Evolutionary conservation across 2,888 invertebrate species (phyloP).

Genomic region (Selenia dentaria): DNA sequence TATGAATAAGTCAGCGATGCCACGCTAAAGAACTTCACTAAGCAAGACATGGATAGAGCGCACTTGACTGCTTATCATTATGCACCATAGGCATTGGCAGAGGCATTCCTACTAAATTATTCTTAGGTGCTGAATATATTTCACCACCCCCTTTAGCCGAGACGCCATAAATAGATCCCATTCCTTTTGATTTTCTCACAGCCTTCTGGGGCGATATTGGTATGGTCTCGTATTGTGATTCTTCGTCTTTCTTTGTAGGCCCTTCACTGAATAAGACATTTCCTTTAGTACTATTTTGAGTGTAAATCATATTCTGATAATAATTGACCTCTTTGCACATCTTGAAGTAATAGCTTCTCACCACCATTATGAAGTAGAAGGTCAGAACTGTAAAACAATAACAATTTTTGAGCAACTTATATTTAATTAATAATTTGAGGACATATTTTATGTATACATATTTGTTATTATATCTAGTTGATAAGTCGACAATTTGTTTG

Average conservation of each 20-base stretch:
- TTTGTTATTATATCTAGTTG: too few species aligned
- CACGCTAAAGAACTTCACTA: neutral
- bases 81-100: neutral
- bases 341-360: conserved; percentile 10
- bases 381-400: conserved; percentile 6
- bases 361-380: conserved; percentile 7
- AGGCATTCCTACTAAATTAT: neutral
- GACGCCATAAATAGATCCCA: too few species aligned
- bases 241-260: neutral
- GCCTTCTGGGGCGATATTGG: too few species aligned
- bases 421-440: too few species aligned
- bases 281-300: neutral
- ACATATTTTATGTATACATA: too few species aligned
- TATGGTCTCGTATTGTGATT: neutral
- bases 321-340: conserved; percentile 10
- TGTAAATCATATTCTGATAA: conserved; percentile 4
- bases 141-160: neutral
- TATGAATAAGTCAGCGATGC: too few species aligned
- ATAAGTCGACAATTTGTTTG: too few species aligned
- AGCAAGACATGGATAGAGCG: neutral
- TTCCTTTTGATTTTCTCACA: too few species aligned
- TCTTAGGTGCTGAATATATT: neutral
- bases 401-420: too few species aligned
- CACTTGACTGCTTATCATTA: neutral
- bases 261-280: neutral